phyloP scores from a whole-genome alignment of 64 coral and sea anemone species.

The Montipora capricornis region DNA sequence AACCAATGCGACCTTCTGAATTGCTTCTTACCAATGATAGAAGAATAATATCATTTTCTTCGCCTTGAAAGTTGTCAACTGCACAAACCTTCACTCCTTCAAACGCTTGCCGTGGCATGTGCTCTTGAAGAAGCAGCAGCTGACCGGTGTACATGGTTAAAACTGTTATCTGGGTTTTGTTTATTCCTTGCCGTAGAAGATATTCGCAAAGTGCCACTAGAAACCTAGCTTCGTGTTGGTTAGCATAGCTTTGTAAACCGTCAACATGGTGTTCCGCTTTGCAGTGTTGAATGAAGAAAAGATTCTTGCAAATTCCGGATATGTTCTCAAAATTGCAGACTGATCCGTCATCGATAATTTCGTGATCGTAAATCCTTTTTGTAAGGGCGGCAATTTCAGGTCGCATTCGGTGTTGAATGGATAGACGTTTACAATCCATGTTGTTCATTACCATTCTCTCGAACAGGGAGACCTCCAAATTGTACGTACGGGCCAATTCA shows the following conservation, averaged over 20 bases:
- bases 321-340: constrained; percentile 72
- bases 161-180: constrained; percentile 71
- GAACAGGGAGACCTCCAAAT: constrained; percentile 87
- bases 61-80: constrained; percentile 89
- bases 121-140: constrained; percentile 71
- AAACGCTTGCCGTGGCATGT: constrained; percentile 65
- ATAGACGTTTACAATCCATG: constrained; percentile 78
- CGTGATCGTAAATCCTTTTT: constrained; percentile 75
- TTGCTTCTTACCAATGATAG: constrained; percentile 88
- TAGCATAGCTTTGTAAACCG: constrained; percentile 80
- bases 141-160: constrained; percentile 90
- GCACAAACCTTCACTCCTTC: constrained; percentile 73
- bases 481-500: constrained; percentile 69
- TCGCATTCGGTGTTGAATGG: constrained; percentile 83
- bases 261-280: constrained; percentile 17
- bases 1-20: constrained; percentile 70
- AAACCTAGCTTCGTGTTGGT: constrained; percentile 83
- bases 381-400: constrained; percentile 80
- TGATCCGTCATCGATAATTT: constrained; percentile 74
- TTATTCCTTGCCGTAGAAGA: constrained; percentile 76
- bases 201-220: constrained; percentile 77
- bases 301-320: constrained; percentile 62
- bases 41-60: constrained; percentile 90
- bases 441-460: constrained; percentile 89
- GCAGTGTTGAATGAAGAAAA: constrained; percentile 85